These are phyloP conservation scores for Spizaetus ornatus DNA, from an alignment of 2,113 vertebrate genomes.

Conservation along the genomic window DNA sequence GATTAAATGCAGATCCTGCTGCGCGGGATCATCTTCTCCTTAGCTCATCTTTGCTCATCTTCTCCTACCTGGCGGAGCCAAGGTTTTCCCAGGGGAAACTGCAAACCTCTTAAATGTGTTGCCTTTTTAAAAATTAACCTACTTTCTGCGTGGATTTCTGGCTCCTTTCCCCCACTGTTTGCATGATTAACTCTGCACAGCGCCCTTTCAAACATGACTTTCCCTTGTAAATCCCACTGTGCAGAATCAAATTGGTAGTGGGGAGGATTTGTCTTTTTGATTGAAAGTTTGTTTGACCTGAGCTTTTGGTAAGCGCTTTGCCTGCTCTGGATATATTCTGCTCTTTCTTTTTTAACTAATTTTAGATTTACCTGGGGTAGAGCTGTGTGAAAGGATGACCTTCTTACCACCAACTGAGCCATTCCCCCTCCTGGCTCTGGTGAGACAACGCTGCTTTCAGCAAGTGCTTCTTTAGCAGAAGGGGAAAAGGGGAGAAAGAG, in stretches of 20 bases:
- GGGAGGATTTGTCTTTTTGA: conserved; percentile 53
- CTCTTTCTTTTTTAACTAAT: conserved; percentile 17
- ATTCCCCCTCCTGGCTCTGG: background rate
- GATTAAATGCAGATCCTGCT: conserved; percentile 17
- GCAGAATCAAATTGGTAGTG: background rate
- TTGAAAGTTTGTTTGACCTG: conserved; percentile 50
- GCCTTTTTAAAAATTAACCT: conserved; percentile 62
- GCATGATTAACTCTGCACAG: conserved; percentile 50
- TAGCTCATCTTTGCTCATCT: background rate
- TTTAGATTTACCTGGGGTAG: conserved; percentile 34
- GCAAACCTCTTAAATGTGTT: conserved; percentile 18
- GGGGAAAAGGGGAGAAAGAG: background rate
- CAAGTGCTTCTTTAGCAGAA: background rate
- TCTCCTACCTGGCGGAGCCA: background rate
- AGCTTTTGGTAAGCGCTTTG: conserved; percentile 26
- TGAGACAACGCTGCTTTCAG: background rate
- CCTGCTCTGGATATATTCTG: conserved; percentile 3
- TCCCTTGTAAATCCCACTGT: conserved; percentile 48
- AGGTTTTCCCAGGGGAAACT: conserved; percentile 28
- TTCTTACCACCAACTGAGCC: conserved; percentile 30
- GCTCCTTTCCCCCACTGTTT: conserved; percentile 44
- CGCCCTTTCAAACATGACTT: conserved; percentile 25
- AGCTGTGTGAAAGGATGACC: conserved; percentile 28
- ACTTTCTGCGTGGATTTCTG: conserved; percentile 48
- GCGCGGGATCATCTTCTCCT: background rate